These are phyloP conservation scores for Megamerina dolium DNA, from an alignment of 2,888 invertebrate genomes.

Conservation along the genomic window DNA sequence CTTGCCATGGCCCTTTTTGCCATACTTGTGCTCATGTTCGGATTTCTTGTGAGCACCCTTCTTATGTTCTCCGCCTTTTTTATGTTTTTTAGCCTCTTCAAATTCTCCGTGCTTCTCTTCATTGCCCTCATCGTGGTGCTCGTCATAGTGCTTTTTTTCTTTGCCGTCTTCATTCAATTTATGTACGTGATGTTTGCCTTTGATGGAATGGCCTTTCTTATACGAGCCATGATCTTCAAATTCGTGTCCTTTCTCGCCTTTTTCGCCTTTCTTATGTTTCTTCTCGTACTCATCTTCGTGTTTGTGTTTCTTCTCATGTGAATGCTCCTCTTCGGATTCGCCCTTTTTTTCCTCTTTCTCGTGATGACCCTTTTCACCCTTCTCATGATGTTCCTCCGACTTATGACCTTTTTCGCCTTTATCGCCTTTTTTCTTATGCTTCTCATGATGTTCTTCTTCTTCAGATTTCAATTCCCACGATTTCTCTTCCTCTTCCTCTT, in stretches of 20 bases:
- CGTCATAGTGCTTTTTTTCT: constrained; percentile 80
- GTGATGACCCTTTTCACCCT: constrained; percentile 65
- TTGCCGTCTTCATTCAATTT: constrained; percentile 81
- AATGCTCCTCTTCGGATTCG: constrained; percentile 51
- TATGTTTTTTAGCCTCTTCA: constrained; percentile 73
- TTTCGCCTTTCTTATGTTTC: constrained; percentile 52
- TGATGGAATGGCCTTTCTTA: constrained; percentile 79
- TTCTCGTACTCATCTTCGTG: constrained; percentile 50
- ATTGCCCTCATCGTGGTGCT: constrained; percentile 74
- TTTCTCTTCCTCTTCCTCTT: constrained; percentile 38
- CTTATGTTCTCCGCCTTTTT: constrained; percentile 75
- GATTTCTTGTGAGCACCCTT: constrained; percentile 74
- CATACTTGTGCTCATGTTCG: constrained; percentile 70
- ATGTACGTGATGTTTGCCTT: constrained; percentile 79
- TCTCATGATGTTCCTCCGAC: constrained; percentile 61
- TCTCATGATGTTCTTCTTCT: constrained; percentile 60
- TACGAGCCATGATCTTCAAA: constrained; percentile 59
- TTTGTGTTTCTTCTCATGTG: constrained; percentile 52
- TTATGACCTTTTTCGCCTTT: constrained; percentile 69
- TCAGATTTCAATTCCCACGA: constrained; percentile 57
- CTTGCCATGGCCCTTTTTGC: constrained; percentile 73
- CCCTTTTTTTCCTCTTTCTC: constrained; percentile 57
- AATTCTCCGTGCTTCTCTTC: constrained; percentile 76
- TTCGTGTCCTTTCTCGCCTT: constrained; percentile 52
- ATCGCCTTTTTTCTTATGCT: constrained; percentile 61